A percentile compares a stretch with the other conserved stretches of the same genome.
Evolutionary conservation across 2,113 vertebrate species (phyloP).

Genomic region (Melospiza georgiana): DNA sequence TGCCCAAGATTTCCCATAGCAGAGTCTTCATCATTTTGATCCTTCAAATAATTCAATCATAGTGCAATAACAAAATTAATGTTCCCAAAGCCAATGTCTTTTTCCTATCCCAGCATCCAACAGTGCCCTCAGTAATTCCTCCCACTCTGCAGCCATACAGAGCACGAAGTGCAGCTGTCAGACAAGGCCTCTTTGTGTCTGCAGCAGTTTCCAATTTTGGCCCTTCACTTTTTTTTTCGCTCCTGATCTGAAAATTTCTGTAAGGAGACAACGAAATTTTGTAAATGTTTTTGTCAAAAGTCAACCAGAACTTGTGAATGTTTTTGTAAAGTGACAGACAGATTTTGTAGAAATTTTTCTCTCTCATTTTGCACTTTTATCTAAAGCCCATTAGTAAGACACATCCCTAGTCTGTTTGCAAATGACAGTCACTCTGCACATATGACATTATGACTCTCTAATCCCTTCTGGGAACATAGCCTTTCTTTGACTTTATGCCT

Average conservation of each 20-base stretch:
- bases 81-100: rapidly evolving
- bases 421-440: background rate
- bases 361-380: background rate
- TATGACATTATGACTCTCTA: background rate
- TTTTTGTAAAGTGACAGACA: rapidly evolving
- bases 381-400: background rate
- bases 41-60: background rate
- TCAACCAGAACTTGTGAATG: background rate
- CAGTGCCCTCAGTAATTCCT: background rate
- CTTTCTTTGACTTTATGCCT: background rate
- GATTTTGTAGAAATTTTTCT: background rate
- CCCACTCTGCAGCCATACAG: background rate
- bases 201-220: background rate
- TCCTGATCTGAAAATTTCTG: background rate
- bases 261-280: background rate
- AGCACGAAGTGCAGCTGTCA: background rate
- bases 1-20: background rate
- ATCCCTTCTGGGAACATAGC: background rate
- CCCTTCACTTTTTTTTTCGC: background rate
- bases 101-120: background rate
- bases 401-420: background rate
- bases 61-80: background rate
- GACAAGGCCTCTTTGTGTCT: too few relatives aligned
- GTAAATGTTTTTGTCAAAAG: background rate
- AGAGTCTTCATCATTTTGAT: rapidly evolving